Base-by-base conservation (phyloP, 2,888 invertebrate genomes). In the Plutella xylostella region DNA sequence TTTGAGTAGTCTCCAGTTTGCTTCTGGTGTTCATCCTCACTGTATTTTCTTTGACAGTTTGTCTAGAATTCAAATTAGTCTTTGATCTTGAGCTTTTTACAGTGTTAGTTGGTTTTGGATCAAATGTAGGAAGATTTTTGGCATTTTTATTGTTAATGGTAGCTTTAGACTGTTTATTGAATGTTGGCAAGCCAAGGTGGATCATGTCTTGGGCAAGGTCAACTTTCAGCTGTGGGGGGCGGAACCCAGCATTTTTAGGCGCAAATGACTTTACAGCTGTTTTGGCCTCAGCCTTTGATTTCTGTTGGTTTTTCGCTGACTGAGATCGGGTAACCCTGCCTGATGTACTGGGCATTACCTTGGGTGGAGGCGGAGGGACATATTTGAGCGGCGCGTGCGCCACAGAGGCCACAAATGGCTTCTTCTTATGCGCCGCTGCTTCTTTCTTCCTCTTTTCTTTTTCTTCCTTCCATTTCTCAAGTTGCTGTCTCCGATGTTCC, bases 401-500 rank as follows among this genome's bases (percentile, higher is more conserved):
- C 1, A 73, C 62, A 14, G 79, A 77, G 0, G 64, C 52, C 2
- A 79, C 12, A 56, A 83, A 83, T 0, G 83, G 82, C 48, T 77
- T 80, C 54, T 72, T 75, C 46, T 77, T 82, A 3, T 65, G 56
- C 2, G 59, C 46, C 1, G 68, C 67, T 0, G 54, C 61, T 42
- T 70, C 67, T 21, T 67, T 71, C 48, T 73, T 79, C 44, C 66
- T 64, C 45, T 70, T 72, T n/a, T 71, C 71, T 45, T 73, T 83
- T 22, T 79, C 77, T 40, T 65, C 62, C 50, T 79, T 82, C 80
- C 80, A 83, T 62, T 73, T 77, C 45, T 73, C 68, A 1, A 83
- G 52, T 48, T 75, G 75, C 46, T 70, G 63, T 34, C 61, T 60
- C 34, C 79, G 63, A 41, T 71, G 63, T 18, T 73, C 68, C 2